Evolutionary conservation across 2,888 invertebrate genomes (phyloP).

Genomic region (Drymonia ruficornis): DNA sequence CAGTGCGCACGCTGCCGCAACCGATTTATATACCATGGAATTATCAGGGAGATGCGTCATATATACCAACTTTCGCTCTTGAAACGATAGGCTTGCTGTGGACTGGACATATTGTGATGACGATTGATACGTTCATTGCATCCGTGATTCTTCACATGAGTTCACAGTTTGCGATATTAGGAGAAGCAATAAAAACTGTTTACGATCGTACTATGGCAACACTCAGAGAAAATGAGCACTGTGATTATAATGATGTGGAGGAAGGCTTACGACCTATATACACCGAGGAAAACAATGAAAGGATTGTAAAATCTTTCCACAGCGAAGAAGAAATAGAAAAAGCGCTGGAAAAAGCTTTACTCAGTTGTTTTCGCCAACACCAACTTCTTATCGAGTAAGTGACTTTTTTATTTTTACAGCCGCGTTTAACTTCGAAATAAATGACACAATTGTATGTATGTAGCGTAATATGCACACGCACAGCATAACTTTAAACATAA

Average conservation of each 20-base stretch:
- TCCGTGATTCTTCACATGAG: constrained; percentile 77
- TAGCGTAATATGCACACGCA: no score
- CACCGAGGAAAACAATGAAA: constrained; percentile 49
- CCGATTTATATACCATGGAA: constrained; percentile 80
- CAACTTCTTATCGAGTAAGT: constrained; percentile 69
- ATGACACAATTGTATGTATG: no score
- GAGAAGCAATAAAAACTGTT: constrained; percentile 67
- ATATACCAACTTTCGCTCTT: constrained; percentile 65
- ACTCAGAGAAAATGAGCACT: constrained; percentile 40
- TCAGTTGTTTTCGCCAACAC: constrained; percentile 71
- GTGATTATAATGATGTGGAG: constrained; percentile 22
- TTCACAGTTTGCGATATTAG: constrained; percentile 66
- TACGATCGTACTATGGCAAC: constrained; percentile 65
- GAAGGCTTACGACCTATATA: constrained; percentile 18
- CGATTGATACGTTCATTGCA: constrained; percentile 76
- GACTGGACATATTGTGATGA: constrained; percentile 80
- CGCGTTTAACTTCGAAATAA: no score
- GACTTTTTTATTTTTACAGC: no score
- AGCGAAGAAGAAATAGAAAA: constrained; percentile 59
- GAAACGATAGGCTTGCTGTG: constrained; percentile 74
- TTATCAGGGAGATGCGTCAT: constrained; percentile 64
- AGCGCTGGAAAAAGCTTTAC: constrained; percentile 58
- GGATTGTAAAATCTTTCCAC: constrained; percentile 50
- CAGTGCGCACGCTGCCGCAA: constrained; percentile 67
- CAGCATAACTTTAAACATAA: no score